A percentile compares a stretch with the other conserved stretches of the same genome.
Conservation (phyloP, 2,888 invertebrate species). For the Oscheius sp. region DNA sequence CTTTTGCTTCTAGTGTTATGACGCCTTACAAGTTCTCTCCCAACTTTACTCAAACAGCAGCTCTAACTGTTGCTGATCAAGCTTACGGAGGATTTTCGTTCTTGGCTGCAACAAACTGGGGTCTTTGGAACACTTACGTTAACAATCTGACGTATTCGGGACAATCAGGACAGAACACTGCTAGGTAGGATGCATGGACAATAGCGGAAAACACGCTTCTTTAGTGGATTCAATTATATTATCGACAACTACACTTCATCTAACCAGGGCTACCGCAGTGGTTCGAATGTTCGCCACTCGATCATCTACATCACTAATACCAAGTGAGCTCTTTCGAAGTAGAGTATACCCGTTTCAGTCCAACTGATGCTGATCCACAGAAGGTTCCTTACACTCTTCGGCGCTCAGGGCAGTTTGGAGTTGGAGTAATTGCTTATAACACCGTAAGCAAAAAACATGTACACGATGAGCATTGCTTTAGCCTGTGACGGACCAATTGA, state of each 20-base stretch:
- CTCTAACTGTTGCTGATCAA: constrained; percentile 43
- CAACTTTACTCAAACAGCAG: constrained; percentile 35
- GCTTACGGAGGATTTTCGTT: constrained; percentile 50
- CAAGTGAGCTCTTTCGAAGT: constrained; percentile 40
- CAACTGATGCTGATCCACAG: constrained; percentile 59
- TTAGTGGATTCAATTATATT: constrained; percentile 49
- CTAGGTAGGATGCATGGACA: constrained; percentile 33
- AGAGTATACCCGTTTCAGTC: constrained; percentile 41
- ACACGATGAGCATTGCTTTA: not conserved
- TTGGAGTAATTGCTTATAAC: constrained; percentile 51
- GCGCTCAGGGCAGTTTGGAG: constrained; percentile 53
- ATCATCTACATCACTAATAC: constrained; percentile 61
- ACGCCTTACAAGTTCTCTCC: not conserved
- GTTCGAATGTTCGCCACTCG: constrained; percentile 47
- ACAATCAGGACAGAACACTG: constrained; percentile 49
- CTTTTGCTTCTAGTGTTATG: constrained; percentile 23
- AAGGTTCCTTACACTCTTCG: constrained; percentile 42
- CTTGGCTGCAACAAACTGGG: constrained; percentile 45
- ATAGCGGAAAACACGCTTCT: not conserved
- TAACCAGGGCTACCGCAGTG: constrained; percentile 51
- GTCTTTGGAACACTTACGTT: constrained; percentile 27
- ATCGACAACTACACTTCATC: constrained; percentile 42
- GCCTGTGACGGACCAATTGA: not conserved
- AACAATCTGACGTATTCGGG: constrained; percentile 41
- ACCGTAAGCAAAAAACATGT: constrained; percentile 23